Percentiles rank a stretch among this genome's conserved stretches.
phyloP scores from a whole-genome alignment of 2,888 invertebrate genomes.

The Dicycla oo region DNA sequence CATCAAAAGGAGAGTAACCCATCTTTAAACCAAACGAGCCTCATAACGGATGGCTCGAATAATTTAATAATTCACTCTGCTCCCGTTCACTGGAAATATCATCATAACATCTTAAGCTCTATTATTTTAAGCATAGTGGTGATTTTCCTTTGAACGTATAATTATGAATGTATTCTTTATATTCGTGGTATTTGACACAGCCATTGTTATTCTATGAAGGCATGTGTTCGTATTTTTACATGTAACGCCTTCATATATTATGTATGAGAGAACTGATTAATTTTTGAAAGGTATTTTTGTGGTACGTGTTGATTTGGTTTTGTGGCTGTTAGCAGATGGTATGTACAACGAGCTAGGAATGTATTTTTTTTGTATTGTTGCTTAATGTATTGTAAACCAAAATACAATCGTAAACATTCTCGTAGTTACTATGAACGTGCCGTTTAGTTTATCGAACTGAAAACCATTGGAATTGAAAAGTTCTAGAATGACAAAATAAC shows the following conservation, averaged over 20 bases:
- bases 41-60: conserved; percentile 75
- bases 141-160: conserved; percentile 68
- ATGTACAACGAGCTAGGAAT: not conserved
- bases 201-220: conserved; percentile 64
- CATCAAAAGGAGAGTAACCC: conserved; percentile 47
- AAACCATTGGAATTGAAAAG: not conserved
- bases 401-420: not conserved
- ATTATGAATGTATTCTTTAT: conserved; percentile 52
- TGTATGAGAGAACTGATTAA: conserved; percentile 61
- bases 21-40: conserved; percentile 70
- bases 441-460: not conserved
- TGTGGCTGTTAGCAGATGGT: conserved; percentile 32
- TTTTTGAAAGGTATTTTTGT: conserved; percentile 45
- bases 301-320: conserved; percentile 48
- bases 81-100: conserved; percentile 69
- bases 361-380: too few relatives aligned
- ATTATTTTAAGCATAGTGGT: conserved; percentile 68
- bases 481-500: not conserved
- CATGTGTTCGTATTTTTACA: conserved; percentile 60
- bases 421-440: not conserved
- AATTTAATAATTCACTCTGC: conserved; percentile 81
- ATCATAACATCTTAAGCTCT: conserved; percentile 69
- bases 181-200: conserved; percentile 66
- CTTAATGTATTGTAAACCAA: not conserved
- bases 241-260: conserved; percentile 54